Evolutionary conservation across 2,797 vertebrate genomes (phyloP), one percentile per base, ranked within the genome.

Genomic region (Brachyrhaphis roseni): DNA sequence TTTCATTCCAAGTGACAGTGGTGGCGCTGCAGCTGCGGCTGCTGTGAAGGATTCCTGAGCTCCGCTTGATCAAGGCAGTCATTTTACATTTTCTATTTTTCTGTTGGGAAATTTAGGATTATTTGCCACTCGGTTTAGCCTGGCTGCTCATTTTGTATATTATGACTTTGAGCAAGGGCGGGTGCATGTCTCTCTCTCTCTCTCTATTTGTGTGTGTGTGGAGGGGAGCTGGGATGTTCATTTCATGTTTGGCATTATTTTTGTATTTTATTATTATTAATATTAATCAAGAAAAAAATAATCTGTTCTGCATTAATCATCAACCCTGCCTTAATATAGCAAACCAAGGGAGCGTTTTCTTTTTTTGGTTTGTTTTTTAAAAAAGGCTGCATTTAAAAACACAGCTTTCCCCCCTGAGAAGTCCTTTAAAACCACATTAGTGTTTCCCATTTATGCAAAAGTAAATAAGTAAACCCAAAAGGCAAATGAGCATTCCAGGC

Each of bases 391-490:
- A 79, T 92, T 93, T 92, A 82, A 90, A 93, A 91, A 84, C 83
- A 88, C 85, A 91, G 89, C 86, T 84, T 77, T 81, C 88, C 91
- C 93, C 73, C 90, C 82, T 75, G 92, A 92, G 89, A 94, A 91
- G 89, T 83, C 83, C 81, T 86, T 92, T 94, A 95, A 95, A 94
- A 94, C 92, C 92, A 91, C 91, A 91, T 94, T 90, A 93, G 92
- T 95, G 93, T 94, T 95, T 92, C 93, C 85, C 91, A 89, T 95
- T 94, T 91, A 95, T 93, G 93, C 92, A 93, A 94, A 95, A 94
- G 95, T 95, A 95, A 96, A 96, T 94, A 95, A 93, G 92, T 93
- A 92, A 94, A 92, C 93, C 91, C 87, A 92, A 94, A 95, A 93
- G 93, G 93, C 89, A 94, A 94, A 94, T 93, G 94, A 95, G 90